These are phyloP conservation scores for Notodonta dromedarius DNA, from an alignment of 2,888 invertebrate species.

Conservation along the genomic window DNA sequence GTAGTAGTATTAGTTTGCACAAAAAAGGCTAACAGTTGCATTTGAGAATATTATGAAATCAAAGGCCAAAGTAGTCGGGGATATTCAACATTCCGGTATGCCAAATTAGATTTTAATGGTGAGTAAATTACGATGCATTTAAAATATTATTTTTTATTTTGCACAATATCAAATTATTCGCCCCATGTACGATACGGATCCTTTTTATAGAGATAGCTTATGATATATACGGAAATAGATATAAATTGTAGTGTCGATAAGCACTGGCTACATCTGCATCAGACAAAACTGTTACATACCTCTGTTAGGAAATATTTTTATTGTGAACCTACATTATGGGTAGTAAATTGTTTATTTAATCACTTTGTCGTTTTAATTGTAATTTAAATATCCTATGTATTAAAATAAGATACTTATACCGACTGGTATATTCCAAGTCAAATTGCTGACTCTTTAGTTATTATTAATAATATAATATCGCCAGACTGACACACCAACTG, in stretches of 20 bases:
- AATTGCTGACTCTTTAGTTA: no score
- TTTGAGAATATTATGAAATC: conserved; percentile 33
- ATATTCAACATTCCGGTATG: conserved; percentile 76
- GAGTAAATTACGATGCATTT: conserved; percentile 59
- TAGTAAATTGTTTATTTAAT: conserved; percentile 85
- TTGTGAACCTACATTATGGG: conserved; percentile 83
- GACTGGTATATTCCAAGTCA: no score
- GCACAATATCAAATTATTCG: conserved; percentile 19
- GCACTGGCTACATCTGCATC: conserved; percentile 76
- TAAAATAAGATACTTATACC: no score
- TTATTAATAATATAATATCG: no score
- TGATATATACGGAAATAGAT: conserved; percentile 39
- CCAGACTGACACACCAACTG: no score
- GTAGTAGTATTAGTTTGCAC: conserved; percentile 32
- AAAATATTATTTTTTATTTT: conserved; percentile 46
- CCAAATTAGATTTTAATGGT: conserved; percentile 70
- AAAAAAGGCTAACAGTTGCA: conserved; percentile 34
- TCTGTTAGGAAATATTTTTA: conserved; percentile 81
- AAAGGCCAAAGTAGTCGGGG: conserved; percentile 64
- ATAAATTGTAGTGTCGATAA: conserved; percentile 45
- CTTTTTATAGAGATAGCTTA: conserved; percentile 20
- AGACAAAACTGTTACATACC: conserved; percentile 72
- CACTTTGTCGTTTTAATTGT: conserved; percentile 57
- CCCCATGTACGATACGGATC: conserved; percentile 12
- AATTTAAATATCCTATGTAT: no score